These are phyloP conservation scores for Synodontis membranacea DNA, from an alignment of 2,113 vertebrate genomes.

Conservation along the genomic window DNA sequence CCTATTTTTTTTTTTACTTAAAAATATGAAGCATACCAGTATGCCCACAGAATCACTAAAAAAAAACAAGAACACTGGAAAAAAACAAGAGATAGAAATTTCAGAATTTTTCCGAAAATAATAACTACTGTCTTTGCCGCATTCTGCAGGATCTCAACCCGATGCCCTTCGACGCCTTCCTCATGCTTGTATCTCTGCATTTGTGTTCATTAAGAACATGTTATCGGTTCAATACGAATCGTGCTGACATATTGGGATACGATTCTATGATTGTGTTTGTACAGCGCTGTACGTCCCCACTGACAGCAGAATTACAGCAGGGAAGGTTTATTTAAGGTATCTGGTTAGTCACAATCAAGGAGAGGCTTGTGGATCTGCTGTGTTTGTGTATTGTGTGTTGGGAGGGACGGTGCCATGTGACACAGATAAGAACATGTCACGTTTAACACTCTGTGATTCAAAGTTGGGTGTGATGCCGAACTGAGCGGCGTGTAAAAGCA, in stretches of 20 bases:
- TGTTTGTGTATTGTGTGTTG: not conserved
- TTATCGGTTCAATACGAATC: not conserved
- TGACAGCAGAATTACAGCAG: not conserved
- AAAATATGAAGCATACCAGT: not conserved
- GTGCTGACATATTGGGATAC: not conserved
- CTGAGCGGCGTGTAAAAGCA: constrained; percentile 8
- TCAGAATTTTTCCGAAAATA: no score
- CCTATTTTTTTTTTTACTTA: not conserved
- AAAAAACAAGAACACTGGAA: no score
- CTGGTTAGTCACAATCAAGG: not conserved
- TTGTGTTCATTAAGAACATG: not conserved
- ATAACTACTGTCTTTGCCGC: not conserved
- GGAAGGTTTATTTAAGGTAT: not conserved
- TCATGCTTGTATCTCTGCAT: not conserved
- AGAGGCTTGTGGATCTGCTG: not conserved
- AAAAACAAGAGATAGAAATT: not conserved
- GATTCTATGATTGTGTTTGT: not conserved
- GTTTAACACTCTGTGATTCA: not conserved
- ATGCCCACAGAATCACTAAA: not conserved
- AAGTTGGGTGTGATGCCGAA: not conserved
- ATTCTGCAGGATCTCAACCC: not conserved
- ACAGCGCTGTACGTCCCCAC: not conserved
- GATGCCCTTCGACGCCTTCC: not conserved
- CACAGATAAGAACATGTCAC: constrained; percentile 1
- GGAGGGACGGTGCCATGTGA: not conserved